These are phyloP conservation scores for Cossypha dichroa DNA, from an alignment of 2,797 vertebrate species.

Conservation along the genomic window DNA sequence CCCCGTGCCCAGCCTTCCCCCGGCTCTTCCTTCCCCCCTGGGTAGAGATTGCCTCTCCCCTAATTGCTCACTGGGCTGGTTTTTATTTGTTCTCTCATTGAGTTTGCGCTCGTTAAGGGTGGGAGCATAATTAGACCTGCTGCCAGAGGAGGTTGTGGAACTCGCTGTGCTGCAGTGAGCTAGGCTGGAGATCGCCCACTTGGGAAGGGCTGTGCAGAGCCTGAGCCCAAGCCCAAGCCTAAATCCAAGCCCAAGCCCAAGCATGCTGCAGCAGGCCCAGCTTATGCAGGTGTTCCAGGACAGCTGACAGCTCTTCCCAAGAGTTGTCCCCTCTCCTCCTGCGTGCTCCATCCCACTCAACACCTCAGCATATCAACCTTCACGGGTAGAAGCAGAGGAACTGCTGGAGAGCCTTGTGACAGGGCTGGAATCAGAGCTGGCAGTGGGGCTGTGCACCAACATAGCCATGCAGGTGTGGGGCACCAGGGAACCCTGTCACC, in stretches of 20 bases:
- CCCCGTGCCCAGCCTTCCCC: neutral
- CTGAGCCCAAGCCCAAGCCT: neutral
- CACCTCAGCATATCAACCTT: neutral
- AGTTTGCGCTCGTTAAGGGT: neutral
- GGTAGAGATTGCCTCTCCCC: conserved; percentile 43
- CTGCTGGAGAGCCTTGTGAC: neutral
- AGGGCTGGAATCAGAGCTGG: neutral
- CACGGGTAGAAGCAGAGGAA: neutral
- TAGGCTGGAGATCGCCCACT: neutral
- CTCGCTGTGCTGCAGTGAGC: neutral
- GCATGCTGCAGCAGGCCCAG: neutral
- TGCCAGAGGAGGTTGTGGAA: conserved; percentile 31
- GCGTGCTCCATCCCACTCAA: rapidly evolving
- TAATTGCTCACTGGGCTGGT: conserved; percentile 45
- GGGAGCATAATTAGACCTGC: conserved; percentile 18
- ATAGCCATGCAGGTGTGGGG: rapidly evolving
- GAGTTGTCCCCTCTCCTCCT: neutral
- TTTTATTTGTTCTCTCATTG: conserved; percentile 42
- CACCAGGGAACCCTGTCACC: too few species aligned
- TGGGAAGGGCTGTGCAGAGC: neutral
- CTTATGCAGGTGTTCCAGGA: neutral
- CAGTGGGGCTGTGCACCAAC: neutral
- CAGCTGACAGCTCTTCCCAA: neutral
- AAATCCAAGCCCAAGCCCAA: neutral
- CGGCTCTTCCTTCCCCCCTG: conserved; percentile 12